Evolutionary conservation across 2,888 invertebrate species (phyloP).

Genomic region (Galeopsomyia nigrocyanea): DNA sequence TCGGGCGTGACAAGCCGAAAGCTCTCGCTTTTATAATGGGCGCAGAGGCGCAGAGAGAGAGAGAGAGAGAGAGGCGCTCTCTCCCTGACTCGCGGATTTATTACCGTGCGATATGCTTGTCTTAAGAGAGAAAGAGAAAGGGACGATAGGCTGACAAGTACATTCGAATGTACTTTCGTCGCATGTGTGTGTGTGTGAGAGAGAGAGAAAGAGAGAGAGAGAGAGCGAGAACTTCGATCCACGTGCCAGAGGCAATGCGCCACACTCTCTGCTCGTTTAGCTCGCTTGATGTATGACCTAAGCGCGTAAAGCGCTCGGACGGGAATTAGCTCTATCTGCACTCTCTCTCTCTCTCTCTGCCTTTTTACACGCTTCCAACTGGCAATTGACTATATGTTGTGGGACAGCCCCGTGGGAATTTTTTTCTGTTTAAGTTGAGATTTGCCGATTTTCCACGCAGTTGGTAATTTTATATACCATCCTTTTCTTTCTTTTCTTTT

Average conservation of each 20-base stretch:
- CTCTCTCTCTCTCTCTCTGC: conserved; percentile 15
- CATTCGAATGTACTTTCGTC: conserved; percentile 45
- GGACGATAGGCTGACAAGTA: conserved; percentile 32
- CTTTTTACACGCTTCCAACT: neutral
- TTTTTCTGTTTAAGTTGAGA: too few relatives aligned
- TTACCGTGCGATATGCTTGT: conserved; percentile 43
- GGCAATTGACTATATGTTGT: too few relatives aligned
- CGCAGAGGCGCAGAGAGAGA: neutral
- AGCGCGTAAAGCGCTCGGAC: too few relatives aligned
- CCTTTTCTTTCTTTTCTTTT: too few relatives aligned
- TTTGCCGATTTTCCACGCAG: too few relatives aligned
- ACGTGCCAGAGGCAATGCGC: conserved; percentile 14
- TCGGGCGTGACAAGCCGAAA: conserved; percentile 48
- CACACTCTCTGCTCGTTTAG: conserved; percentile 27
- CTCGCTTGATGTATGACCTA: too few relatives aligned
- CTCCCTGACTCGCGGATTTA: neutral
- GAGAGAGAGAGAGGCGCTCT: neutral
- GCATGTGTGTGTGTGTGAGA: neutral
- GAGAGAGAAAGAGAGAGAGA: too few relatives aligned
- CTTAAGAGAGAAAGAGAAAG: neutral
- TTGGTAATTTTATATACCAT: too few relatives aligned
- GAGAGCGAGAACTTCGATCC: too few relatives aligned
- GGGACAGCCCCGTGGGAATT: too few relatives aligned
- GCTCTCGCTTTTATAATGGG: conserved; percentile 47
- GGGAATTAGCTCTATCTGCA: neutral